Base-by-base conservation (phyloP, 2,797 vertebrate genomes). In the Gambusia yucatana region DNA sequence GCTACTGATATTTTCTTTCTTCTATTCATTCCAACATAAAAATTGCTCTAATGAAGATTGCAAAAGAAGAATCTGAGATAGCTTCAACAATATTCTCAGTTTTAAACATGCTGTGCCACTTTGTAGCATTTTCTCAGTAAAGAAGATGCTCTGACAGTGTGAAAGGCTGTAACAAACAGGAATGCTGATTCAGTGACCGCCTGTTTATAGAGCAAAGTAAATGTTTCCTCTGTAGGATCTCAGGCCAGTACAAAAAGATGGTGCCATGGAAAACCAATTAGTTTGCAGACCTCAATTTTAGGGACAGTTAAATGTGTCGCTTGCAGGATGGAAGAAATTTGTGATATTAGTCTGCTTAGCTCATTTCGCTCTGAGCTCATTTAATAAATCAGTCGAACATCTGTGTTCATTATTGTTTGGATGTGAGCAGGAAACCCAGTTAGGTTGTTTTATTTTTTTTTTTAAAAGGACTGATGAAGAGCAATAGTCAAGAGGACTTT, bases 191-290 rank as follows among this genome's bases (percentile, higher is more conserved):
- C 83, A 77, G 63, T 71, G 82, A 84, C 57, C 77, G 59, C 52
- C 79, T 73, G 47, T 87, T 88, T 72, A 73, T 69, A 61, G 73
- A 86, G 67, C 81, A 63, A 83, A 81, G 71, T 44, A 81, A 86
- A 87, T 76, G 46, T 11, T 6, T 81, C 48, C 4, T 82, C 75
- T 78, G 52, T 63, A 46, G 59, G 77, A 85, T 20, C 33, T 63
- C 65, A 79, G 69, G 43, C 36, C 55, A 52, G 67, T 77, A 33
- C 47, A 77, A 81, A 82, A 81, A 85, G 28, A 50, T 71, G 82
- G 82, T 84, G 91, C 88, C 89, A 82, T 79, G 80, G 46, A 79
- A 73, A 71, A 78, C 72, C 89, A 91, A 91, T 93, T 89, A 88
- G 88, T 84, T 86, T 82, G 85, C 89, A 79, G 82, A 91, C 28